These are phyloP conservation scores for Diachasmimorpha longicaudata DNA, from an alignment of 1,140 invertebrate genomes.

Conservation along the genomic window DNA sequence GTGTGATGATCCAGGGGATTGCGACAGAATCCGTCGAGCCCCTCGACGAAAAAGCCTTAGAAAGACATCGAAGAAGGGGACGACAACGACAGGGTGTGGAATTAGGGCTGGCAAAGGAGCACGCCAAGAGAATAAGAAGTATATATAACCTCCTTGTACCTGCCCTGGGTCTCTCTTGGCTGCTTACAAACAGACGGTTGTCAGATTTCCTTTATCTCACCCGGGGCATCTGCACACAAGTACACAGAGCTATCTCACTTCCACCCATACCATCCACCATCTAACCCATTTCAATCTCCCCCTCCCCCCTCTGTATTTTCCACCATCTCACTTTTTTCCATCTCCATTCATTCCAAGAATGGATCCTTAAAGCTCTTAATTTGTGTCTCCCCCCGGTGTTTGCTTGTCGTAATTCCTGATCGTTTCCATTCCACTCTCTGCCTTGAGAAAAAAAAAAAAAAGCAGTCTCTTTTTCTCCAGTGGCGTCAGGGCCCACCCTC, in stretches of 20 bases:
- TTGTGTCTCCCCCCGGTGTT: slow-evolving; percentile 10
- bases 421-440: neutral
- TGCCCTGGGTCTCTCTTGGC: slow-evolving; percentile 40
- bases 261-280: neutral
- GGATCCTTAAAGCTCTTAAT: slow-evolving; percentile 19
- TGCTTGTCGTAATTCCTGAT: slow-evolving; percentile 2
- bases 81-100: neutral
- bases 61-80: slow-evolving; percentile 1
- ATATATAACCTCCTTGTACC: slow-evolving; percentile 41
- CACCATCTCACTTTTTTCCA: slow-evolving; percentile 25
- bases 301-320: slow-evolving; percentile 26
- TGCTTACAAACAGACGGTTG: slow-evolving; percentile 59
- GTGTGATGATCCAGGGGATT: slow-evolving; percentile 26
- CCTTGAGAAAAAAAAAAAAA: neutral
- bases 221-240: slow-evolving; percentile 48
- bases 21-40: slow-evolving; percentile 20
- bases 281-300: neutral
- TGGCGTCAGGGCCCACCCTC: slow-evolving; percentile 12
- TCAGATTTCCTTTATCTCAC: slow-evolving; percentile 62
- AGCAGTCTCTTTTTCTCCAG: neutral
- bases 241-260: slow-evolving; percentile 5
- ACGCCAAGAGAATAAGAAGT: slow-evolving; percentile 16
- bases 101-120: slow-evolving; percentile 30
- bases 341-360: slow-evolving; percentile 16
- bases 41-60: slow-evolving; percentile 14